Base-by-base conservation (phyloP, 2,797 vertebrate genomes). In the Salarias fasciatus region DNA sequence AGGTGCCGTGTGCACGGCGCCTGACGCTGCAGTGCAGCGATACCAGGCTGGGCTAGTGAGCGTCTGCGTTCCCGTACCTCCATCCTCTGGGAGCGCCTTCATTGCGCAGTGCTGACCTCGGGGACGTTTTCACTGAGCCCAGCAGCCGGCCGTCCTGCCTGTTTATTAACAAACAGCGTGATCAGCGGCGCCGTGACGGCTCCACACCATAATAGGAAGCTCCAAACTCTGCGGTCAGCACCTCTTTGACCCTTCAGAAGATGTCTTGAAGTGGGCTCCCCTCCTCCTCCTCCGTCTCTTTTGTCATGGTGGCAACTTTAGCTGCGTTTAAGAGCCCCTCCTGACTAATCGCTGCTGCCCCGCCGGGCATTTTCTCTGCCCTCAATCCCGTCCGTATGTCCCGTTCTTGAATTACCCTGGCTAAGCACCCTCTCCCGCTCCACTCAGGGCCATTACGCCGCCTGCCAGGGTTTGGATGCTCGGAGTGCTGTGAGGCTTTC, bases 311-410 rank as follows among this genome's bases (percentile, higher is more conserved):
- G 77, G 87, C 86, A 83, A 63, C 70, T 86, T 90, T 85, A 83
- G 89, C 77, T 37, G 69, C 82, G 86, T 87, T 91, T 83, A 77
- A 76, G 18, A 24, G 18, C 18, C 81, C 81, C 91, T 93, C 87
- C 87, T 88, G 88, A 90, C 84, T 91, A 93, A 93, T 92, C 88
- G 91, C 83, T 54, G 80, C 69, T 89, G 90, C 85, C 88, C 90
- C 90, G 80, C 77, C 59, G 77, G 83, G 79, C 77, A 83, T 84
- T 80, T 77, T 72, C 71, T 82, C 54, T 87, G 88, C 80, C 88
- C 89, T 86, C 83, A 89, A 87, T 90, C 86, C 84, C 85, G 88
- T 91, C 79, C 66, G 50, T 85, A 88, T 86, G 78, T 86, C 83
- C 76, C 42, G 75, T 76, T 91, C 87, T 90, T 92, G 91, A 92